A percentile compares a stretch with the other conserved stretches of the same genome.
phyloP scores from a whole-genome alignment of 1,140 invertebrate species.

The Frieseomelitta varia region DNA sequence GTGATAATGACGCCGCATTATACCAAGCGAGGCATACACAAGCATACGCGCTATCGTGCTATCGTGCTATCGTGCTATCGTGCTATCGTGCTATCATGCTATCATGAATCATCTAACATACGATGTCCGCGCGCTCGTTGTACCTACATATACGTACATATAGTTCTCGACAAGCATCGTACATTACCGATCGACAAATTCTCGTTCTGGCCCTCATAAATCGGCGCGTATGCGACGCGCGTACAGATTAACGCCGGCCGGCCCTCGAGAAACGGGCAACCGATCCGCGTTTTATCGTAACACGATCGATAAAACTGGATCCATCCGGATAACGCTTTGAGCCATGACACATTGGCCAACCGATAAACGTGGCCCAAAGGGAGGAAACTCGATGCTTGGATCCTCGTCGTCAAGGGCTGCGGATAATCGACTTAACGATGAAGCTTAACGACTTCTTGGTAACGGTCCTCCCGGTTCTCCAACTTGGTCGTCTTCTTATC shows the following conservation, averaged over 20 bases:
- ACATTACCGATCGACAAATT: conserved; percentile 55
- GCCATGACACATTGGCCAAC: conserved; percentile 41
- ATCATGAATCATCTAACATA: conserved; percentile 32
- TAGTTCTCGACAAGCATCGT: conserved; percentile 18
- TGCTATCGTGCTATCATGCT: neutral
- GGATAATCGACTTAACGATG: conserved; percentile 74
- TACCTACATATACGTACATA: conserved; percentile 9
- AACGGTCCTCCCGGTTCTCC: conserved; percentile 56
- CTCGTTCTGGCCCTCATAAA: conserved; percentile 41
- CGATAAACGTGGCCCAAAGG: conserved; percentile 51
- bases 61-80: too few relatives aligned
- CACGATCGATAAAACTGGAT: conserved; percentile 60
- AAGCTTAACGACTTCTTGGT: conserved; percentile 71
- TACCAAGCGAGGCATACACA: neutral
- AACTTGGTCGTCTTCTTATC: conserved; percentile 28
- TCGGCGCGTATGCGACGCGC: conserved; percentile 8
- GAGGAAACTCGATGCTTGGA: conserved; percentile 67
- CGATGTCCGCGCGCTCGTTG: neutral
- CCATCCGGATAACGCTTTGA: conserved; percentile 30
- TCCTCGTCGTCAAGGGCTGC: conserved; percentile 64
- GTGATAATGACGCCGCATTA: conserved; percentile 40
- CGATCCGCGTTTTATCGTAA: conserved; percentile 43
- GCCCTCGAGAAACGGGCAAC: too few relatives aligned
- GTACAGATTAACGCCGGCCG: conserved; percentile 30
- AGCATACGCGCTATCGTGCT: neutral